phyloP scores from a whole-genome alignment of 2,113 vertebrate genomes.

The Chloroceryle aenea region DNA sequence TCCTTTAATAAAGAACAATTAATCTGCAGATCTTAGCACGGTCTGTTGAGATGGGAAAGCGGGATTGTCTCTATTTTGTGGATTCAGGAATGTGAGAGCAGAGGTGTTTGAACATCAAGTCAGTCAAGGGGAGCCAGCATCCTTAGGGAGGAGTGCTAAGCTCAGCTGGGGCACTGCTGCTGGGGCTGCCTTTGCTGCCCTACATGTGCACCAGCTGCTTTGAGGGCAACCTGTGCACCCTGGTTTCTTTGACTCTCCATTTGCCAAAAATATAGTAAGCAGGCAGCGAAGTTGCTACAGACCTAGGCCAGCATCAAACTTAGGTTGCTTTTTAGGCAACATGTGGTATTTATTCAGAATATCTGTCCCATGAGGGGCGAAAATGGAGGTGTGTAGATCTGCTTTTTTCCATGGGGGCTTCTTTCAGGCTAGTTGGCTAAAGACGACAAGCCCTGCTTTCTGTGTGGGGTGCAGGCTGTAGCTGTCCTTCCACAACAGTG shows the following conservation, averaged over 20 bases:
- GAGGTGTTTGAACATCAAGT: rapidly evolving
- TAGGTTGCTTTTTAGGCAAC: not conserved
- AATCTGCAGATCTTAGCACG: not conserved
- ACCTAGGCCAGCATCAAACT: not conserved
- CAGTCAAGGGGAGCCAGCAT: rapidly evolving
- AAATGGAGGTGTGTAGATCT: not conserved
- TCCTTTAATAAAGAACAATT: not conserved
- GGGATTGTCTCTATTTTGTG: not conserved
- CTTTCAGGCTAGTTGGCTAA: not conserved
- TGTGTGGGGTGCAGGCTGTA: not conserved
- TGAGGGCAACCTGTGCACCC: rapidly evolving
- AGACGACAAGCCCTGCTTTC: not conserved
- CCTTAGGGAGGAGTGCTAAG: rapidly evolving
- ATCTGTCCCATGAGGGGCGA: not conserved
- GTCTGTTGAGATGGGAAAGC: not conserved
- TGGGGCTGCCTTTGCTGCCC: not conserved
- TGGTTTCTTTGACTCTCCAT: not conserved
- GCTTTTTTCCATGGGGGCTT: not conserved
- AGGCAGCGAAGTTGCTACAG: not conserved
- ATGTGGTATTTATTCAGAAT: not conserved
- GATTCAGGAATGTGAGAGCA: not conserved
- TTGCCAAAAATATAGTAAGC: not conserved
- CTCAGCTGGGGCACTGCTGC: not conserved
- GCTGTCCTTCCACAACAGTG: not conserved
- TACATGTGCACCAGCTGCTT: rapidly evolving